Conservation (phyloP, 2,797 vertebrate species). For the Gallinago nigripennis region DNA sequence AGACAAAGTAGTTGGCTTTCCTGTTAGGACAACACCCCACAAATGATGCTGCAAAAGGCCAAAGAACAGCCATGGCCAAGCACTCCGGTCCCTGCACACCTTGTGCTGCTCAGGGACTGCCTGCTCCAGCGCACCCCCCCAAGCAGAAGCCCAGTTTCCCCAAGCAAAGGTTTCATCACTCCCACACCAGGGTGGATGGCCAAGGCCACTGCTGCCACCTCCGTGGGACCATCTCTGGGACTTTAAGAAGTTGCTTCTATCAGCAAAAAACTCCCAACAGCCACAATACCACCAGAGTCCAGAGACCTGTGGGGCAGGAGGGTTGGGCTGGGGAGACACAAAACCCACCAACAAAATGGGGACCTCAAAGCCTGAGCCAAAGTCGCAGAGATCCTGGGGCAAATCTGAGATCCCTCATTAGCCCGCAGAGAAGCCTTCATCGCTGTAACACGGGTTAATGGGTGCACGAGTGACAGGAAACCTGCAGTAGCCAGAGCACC, state of each 20-base stretch:
- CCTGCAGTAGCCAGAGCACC: not conserved
- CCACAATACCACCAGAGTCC: not conserved
- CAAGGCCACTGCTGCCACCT: not conserved
- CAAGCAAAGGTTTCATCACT: not conserved
- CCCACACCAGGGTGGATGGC: not conserved
- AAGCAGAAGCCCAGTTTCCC: not conserved
- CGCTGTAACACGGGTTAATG: fast-evolving
- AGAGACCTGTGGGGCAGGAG: not conserved
- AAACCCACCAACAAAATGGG: not conserved
- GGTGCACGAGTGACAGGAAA: not conserved
- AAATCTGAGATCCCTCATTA: not conserved
- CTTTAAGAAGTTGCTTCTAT: not conserved
- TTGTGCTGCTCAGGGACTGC: not conserved
- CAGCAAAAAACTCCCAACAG: fast-evolving
- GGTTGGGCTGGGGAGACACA: not conserved
- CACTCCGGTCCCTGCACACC: not conserved
- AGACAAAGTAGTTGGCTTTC: not conserved
- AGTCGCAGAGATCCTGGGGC: not conserved
- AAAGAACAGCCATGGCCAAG: not conserved
- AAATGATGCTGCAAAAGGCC: not conserved
- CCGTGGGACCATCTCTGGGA: fast-evolving
- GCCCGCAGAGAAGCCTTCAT: not conserved
- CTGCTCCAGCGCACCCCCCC: fast-evolving
- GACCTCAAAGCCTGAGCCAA: not conserved
- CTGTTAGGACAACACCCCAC: not conserved